Evolutionary conservation across 2,113 vertebrate genomes (phyloP), one percentile per base, ranked within the genome.

Genomic region (Sinocyclocheilus rhinocerous): DNA sequence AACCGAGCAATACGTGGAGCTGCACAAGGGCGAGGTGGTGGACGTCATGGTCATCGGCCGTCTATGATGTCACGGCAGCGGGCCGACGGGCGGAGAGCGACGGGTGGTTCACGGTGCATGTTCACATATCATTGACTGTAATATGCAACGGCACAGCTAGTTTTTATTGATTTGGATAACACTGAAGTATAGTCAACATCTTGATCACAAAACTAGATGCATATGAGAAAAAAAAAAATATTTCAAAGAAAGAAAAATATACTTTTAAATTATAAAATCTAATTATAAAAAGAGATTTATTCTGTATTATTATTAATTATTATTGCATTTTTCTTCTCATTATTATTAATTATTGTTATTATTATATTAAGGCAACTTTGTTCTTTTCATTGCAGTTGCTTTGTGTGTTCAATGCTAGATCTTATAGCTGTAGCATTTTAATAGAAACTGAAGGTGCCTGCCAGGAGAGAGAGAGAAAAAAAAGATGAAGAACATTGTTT

Each of bases 351-450:
- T 92, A 91, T 93, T 94, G 93, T 94, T 93, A 94, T 94, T 93
- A 95, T 95, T 98, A 97, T 99, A 98, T 97, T 98, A 97, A 98
- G 96, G 96, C 97, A 96, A 97, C 97, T 97, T 98, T 95, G 97
- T 95, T 98, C 96, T 97, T 97, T 98, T 99, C 97, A 97, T 97
- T 96, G 97, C 97, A 96, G 97, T 99, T 97, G 97, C 97, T 99
- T 98, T 99, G 98, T 99, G 98, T 99, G 98, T 99, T 98, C 96
- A 97, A 98, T 97, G 97, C 98, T 98, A 99, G 97, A 97, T 97
- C 97, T 96, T 95, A 98, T 98, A 99, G 97, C 97, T 93, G 97
- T 99, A 99, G 97, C 98, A 95, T 98, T 99, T 99, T 98, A 97
- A 97, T 99, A 99, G 97, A 99, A 96, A 97, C 97, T 91, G 96